Conservation (phyloP, 2,888 invertebrate species). For the Tenthredo mesomela region DNA sequence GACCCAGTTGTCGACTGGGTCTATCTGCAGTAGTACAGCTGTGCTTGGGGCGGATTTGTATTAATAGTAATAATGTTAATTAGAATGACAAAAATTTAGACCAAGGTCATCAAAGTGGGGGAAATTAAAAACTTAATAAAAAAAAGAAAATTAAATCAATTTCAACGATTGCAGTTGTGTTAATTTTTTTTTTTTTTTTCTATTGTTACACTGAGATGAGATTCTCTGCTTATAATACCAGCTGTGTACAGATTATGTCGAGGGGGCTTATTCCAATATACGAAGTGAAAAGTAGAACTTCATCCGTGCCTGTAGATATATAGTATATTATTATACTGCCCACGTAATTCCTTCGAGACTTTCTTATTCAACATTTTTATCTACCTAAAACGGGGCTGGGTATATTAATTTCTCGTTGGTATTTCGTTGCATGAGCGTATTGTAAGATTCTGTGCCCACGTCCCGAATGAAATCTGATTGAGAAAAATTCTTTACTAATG, state of each 20-base stretch:
- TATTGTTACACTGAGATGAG: background rate
- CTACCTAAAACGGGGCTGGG: background rate
- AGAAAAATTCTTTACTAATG: background rate
- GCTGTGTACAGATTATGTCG: background rate
- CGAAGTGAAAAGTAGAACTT: conserved; percentile 12
- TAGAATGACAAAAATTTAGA: background rate
- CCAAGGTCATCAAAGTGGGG: background rate
- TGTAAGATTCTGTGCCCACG: background rate
- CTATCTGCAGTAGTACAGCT: background rate
- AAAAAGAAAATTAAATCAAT: background rate
- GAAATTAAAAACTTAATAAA: background rate
- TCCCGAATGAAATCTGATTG: background rate
- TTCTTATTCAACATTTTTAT: conserved; percentile 46
- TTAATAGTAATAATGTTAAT: background rate
- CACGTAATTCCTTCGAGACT: conserved; percentile 46
- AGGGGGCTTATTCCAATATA: background rate
- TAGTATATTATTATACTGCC: background rate
- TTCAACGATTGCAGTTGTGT: background rate
- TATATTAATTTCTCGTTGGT: conserved; percentile 32
- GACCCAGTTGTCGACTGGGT: conserved; percentile 1
- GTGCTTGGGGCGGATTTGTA: background rate
- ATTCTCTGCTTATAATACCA: background rate
- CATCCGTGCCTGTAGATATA: background rate
- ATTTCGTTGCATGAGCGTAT: background rate
- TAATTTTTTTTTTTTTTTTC: background rate